phyloP scores from a whole-genome alignment of 2,113 vertebrate species.

The Catagonus wagneri region DNA sequence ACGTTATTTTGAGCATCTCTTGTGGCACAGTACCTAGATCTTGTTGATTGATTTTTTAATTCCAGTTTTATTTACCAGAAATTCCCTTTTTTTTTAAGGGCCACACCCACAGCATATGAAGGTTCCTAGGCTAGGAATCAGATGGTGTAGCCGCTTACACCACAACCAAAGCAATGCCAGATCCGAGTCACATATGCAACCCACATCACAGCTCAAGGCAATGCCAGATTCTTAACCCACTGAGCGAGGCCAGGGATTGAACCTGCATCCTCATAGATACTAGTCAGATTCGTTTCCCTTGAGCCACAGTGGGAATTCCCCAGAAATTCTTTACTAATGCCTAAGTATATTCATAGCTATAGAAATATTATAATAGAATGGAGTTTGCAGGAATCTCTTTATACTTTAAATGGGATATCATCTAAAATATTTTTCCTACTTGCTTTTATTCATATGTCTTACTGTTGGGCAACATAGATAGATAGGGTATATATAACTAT shows the following conservation, averaged over 20 bases:
- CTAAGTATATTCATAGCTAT: background rate
- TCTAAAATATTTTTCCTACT: background rate
- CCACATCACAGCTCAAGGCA: too few relatives aligned
- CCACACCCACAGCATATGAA: too few relatives aligned
- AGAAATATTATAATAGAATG: background rate
- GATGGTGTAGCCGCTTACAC: too few relatives aligned
- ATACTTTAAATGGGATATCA: slow-evolving; percentile 28
- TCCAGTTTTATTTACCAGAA: background rate
- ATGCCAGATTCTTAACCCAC: too few relatives aligned
- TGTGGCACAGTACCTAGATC: background rate
- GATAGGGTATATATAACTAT: background rate
- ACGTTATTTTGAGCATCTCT: background rate
- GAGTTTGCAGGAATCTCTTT: background rate
- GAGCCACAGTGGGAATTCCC: too few relatives aligned
- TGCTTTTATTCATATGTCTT: slow-evolving; percentile 19
- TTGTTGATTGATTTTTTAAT: background rate
- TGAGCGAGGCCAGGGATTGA: too few relatives aligned
- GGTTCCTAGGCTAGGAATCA: too few relatives aligned
- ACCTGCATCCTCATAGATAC: too few relatives aligned
- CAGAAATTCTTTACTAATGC: background rate
- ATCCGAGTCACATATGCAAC: too few relatives aligned
- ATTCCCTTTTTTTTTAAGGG: background rate
- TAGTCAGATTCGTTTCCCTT: too few relatives aligned
- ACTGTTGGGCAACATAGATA: background rate
- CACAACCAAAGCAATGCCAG: too few relatives aligned